A percentile compares a stretch with the other conserved stretches of the same genome.
phyloP scores from a whole-genome alignment of 2,888 invertebrate species.

The Cyclophora albipunctata region DNA sequence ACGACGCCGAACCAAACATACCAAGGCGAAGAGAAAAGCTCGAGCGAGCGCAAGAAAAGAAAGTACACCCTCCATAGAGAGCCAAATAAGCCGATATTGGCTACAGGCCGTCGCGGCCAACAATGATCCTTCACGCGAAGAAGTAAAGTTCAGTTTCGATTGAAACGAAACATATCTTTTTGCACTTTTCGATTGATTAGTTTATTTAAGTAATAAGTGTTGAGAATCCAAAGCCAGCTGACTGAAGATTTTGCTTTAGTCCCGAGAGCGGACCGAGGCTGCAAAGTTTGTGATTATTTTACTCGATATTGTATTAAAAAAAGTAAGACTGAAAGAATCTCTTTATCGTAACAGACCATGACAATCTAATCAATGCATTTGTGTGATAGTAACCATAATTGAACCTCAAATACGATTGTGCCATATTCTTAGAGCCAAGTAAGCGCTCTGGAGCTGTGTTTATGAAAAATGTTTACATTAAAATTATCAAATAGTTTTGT shows the following conservation, averaged over 20 bases:
- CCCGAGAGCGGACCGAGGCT: conserved; percentile 2
- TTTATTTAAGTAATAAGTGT: conserved; percentile 34
- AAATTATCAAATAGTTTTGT: conserved; percentile 8
- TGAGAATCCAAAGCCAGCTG: conserved; percentile 23
- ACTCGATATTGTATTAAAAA: conserved; percentile 18
- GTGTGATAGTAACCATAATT: conserved; percentile 33
- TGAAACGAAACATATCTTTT: conserved; percentile 21
- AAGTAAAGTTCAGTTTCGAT: conserved; percentile 67
- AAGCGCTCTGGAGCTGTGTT: background rate
- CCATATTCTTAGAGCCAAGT: conserved; percentile 28
- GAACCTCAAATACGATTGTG: conserved; percentile 31
- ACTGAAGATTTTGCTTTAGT: conserved; percentile 3
- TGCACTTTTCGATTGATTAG: background rate
- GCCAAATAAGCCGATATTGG: conserved; percentile 82
- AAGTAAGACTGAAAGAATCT: conserved; percentile 56
- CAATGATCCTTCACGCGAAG: conserved; percentile 72
- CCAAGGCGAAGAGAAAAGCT: conserved; percentile 59
- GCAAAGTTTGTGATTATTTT: conserved; percentile 11
- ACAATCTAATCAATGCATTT: conserved; percentile 37
- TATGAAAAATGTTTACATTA: background rate
- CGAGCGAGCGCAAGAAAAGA: conserved; percentile 69
- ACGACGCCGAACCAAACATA: conserved; percentile 65
- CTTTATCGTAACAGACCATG: conserved; percentile 37
- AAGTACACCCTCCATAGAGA: conserved; percentile 88
- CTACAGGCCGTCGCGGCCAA: conserved; percentile 77